Base-by-base conservation (phyloP, 1,140 invertebrate species). In the Drosophila nebulosa region DNA sequence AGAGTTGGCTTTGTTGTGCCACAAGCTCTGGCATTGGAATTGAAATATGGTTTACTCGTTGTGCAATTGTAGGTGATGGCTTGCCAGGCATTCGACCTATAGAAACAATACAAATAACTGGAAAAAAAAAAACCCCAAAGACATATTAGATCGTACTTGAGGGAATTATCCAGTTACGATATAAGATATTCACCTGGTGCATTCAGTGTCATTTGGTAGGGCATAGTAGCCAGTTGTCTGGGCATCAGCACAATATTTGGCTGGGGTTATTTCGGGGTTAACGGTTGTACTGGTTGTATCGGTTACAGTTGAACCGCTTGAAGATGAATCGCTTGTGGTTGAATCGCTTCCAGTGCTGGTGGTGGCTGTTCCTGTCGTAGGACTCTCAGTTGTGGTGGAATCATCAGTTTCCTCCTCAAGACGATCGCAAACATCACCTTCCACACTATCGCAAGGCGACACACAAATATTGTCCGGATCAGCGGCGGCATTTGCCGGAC, bases 21-120 rank as follows among this genome's bases (percentile, higher is more conserved):
- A 53, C 89, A 90, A 0, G 3, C 27, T 6, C n/a, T 60, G 12
- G 50, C 51, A 21, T 30, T 52, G 0, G 58, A 46, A 24, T 64
- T 59, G 53, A 89, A 90, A 53, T 63, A 90, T 1, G 83, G 83
- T 4, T 24, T 68, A 0, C 0, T 1, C 0, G 10, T 0, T 1
- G 58, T 18, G 10, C 89, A 90, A 3, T 21, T 12, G 2, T 46
- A 24, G 2, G 71, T 16, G 1, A 27, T 0, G 5, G 65, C 64
- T 7, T 51, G 21, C 67, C 74, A 78, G 22, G 14, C n/a, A 5
- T 14, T 16, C 1, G 22, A 46, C 12, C 24, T 77, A 0, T 0
- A 66, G 30, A 56, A 58, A 36, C 89, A 90, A 27, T 73, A 64
- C 6, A 90, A 52, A 30, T 71, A 90, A 26, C 89, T 90, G 42